phyloP scores from a whole-genome alignment of 2,888 invertebrate species.

The Hydrotaea cyrtoneurina region DNA sequence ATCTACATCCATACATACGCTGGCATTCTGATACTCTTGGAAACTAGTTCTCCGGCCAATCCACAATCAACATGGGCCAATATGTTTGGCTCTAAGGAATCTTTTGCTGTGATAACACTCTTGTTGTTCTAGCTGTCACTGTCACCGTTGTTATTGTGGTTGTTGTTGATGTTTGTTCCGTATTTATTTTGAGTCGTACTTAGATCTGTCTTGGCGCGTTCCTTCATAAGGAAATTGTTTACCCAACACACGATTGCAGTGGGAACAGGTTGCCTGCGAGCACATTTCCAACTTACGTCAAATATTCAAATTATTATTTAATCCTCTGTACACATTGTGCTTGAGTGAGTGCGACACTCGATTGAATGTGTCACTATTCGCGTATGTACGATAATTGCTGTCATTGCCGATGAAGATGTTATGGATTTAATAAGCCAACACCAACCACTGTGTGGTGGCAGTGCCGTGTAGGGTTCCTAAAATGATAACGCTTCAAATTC shows the following conservation, averaged over 20 bases:
- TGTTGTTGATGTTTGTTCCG: background rate
- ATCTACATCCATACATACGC: too few relatives aligned
- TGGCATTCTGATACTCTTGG: too few relatives aligned
- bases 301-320: constrained; percentile 77
- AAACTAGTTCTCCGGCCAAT: constrained; percentile 51
- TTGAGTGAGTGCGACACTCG: background rate
- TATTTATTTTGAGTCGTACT: constrained; percentile 1
- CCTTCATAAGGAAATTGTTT: constrained; percentile 65
- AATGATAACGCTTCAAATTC: too few relatives aligned
- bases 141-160: too few relatives aligned
- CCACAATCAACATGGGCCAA: constrained; percentile 21
- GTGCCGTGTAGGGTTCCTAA: too few relatives aligned
- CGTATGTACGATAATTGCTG: background rate
- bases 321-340: constrained; percentile 64
- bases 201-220: constrained; percentile 42
- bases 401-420: background rate
- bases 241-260: constrained; percentile 28
- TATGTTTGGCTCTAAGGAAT: constrained; percentile 50
- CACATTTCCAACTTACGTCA: constrained; percentile 67
- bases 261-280: constrained; percentile 64
- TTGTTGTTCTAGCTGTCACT: constrained; percentile 53
- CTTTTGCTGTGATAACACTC: constrained; percentile 67
- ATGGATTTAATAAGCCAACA: too few relatives aligned
- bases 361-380: background rate
- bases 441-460: too few relatives aligned